Evolutionary conservation across 2,113 vertebrate genomes (phyloP).

Genomic region (Sigmodon hispidus): DNA sequence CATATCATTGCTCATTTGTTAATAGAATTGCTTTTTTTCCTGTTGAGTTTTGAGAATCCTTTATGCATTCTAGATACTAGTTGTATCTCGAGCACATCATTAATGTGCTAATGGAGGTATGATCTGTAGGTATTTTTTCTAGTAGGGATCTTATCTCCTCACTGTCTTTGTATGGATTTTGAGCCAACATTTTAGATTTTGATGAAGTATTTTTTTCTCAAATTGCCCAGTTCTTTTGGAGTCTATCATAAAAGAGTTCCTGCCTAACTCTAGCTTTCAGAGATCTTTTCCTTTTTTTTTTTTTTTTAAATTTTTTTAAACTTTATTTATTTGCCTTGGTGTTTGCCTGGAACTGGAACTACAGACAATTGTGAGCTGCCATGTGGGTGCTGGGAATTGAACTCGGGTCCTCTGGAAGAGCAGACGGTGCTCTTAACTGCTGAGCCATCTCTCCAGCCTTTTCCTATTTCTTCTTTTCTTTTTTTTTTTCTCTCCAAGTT

Average conservation of each 20-base stretch:
- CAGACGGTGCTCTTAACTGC: too few relatives aligned
- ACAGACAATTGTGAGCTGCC: too few relatives aligned
- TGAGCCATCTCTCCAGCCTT: too few relatives aligned
- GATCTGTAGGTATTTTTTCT: slow-evolving; percentile 9
- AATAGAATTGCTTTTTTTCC: background rate
- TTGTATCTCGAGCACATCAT: background rate
- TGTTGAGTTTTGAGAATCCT: background rate
- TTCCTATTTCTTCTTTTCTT: background rate
- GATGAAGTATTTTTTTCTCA: background rate
- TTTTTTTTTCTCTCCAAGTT: background rate
- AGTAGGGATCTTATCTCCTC: background rate
- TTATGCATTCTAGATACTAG: background rate
- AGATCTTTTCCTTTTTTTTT: background rate
- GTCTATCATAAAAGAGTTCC: slow-evolving; percentile 27
- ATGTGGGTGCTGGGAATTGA: too few relatives aligned
- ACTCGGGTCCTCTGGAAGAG: too few relatives aligned
- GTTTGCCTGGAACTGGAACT: too few relatives aligned
- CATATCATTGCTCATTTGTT: slow-evolving; percentile 36
- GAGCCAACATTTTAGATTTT: slow-evolving; percentile 41
- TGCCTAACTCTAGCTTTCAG: background rate
- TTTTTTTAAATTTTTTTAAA: too few relatives aligned
- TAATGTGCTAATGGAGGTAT: background rate
- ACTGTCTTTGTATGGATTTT: background rate
- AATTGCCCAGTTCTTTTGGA: slow-evolving; percentile 20
- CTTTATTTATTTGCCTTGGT: too few relatives aligned